A percentile compares a stretch with the other conserved stretches of the same genome.
These are phyloP conservation scores for Hermaeophaga mercurialis DNA, from an alignment of 2,888 invertebrate genomes.

Conservation along the genomic window DNA sequence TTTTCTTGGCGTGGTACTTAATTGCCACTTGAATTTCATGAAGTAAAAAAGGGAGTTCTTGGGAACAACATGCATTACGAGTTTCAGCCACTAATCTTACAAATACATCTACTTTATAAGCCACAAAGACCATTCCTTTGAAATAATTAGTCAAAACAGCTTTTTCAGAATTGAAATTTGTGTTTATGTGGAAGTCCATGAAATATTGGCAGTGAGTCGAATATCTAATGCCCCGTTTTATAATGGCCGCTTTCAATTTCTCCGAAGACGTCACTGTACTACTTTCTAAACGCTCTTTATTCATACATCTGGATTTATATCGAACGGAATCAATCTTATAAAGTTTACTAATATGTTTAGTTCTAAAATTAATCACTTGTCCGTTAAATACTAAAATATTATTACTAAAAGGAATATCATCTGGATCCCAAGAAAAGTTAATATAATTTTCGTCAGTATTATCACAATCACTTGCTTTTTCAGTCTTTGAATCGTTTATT, in stretches of 20 bases:
- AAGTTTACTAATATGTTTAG: conserved; percentile 34
- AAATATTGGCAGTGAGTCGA: conserved; percentile 27
- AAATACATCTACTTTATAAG: conserved; percentile 38
- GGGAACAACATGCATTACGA: too few species aligned
- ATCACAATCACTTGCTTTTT: conserved; percentile 14
- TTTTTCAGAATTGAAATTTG: conserved; percentile 33
- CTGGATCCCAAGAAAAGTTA: neutral
- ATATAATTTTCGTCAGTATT: conserved; percentile 7
- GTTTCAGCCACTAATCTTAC: conserved; percentile 27
- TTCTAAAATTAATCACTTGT: conserved; percentile 37
- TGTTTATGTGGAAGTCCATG: conserved; percentile 36
- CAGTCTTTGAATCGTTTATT: conserved; percentile 37
- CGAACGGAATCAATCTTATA: conserved; percentile 32
- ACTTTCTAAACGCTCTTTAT: conserved; percentile 3
- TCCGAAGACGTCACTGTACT: neutral
- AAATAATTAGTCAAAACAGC: conserved; percentile 38
- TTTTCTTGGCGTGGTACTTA: neutral
- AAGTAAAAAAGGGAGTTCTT: neutral
- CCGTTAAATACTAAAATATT: conserved; percentile 34
- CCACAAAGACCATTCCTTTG: conserved; percentile 39
- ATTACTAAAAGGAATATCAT: too few species aligned
- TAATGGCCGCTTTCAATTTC: neutral
- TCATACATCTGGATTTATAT: conserved; percentile 41
- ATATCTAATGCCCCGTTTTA: neutral
- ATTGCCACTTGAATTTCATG: neutral